phyloP scores from a whole-genome alignment of 2,888 invertebrate genomes.

The Perdita meconis region DNA sequence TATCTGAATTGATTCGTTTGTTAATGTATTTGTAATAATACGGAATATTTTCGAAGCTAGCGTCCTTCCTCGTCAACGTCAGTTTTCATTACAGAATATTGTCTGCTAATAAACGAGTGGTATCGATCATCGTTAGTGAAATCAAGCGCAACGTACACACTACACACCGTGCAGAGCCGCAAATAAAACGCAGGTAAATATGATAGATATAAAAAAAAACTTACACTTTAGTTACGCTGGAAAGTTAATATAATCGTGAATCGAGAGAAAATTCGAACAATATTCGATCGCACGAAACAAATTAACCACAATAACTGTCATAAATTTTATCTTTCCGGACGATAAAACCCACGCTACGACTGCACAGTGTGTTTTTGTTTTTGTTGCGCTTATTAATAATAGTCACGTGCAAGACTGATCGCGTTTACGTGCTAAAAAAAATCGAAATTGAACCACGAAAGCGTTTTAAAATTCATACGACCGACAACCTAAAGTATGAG shows the following conservation, averaged over 20 bases:
- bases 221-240: background rate
- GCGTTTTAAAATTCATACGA: slow-evolving; percentile 44
- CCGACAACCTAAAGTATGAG: background rate
- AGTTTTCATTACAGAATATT: slow-evolving; percentile 15
- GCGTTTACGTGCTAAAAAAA: slow-evolving; percentile 54
- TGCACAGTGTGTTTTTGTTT: slow-evolving; percentile 11
- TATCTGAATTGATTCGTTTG: too few relatives aligned
- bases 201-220: too few relatives aligned
- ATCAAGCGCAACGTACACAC: background rate
- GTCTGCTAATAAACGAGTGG: background rate
- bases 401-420: slow-evolving; percentile 50
- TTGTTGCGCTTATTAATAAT: slow-evolving; percentile 46
- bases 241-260: background rate
- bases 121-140: slow-evolving; percentile 21
- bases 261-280: slow-evolving; percentile 2
- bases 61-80: too few relatives aligned
- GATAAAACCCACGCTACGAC: slow-evolving; percentile 39
- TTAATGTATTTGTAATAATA: too few relatives aligned
- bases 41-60: too few relatives aligned
- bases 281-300: slow-evolving; percentile 27
- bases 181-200: slow-evolving; percentile 9
- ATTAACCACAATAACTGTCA: slow-evolving; percentile 30
- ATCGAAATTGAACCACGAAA: slow-evolving; percentile 35
- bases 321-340: slow-evolving; percentile 47
- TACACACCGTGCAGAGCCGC: background rate